A percentile compares a stretch with the other conserved stretches of the same genome.
Evolutionary conservation across 2,113 vertebrate species (phyloP).

Genomic region (Scartelaos histophorus): DNA sequence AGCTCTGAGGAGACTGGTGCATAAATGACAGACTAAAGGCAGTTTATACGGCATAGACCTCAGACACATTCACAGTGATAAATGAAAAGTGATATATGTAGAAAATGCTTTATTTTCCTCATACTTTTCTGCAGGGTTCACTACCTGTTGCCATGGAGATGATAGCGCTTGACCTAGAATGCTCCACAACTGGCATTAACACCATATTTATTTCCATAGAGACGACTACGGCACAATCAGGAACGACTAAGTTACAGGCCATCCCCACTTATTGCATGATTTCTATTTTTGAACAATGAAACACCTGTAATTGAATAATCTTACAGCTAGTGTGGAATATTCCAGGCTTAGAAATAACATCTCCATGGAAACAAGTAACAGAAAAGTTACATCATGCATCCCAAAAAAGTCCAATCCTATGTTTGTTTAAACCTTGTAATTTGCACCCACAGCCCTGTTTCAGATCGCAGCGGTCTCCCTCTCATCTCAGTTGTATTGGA

Average conservation of each 20-base stretch:
- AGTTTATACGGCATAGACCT: too few species aligned
- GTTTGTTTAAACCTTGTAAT: background rate
- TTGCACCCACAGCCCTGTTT: constrained; percentile 13
- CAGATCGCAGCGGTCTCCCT: background rate
- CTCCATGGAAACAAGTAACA: background rate
- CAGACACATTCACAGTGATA: background rate
- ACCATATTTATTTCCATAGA: background rate
- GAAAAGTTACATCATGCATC: background rate
- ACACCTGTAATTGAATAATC: too few species aligned
- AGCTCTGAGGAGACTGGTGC: background rate
- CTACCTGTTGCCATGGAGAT: background rate
- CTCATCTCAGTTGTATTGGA: constrained; percentile 9
- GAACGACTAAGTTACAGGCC: too few species aligned
- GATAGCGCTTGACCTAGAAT: background rate
- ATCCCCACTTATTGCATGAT: too few species aligned
- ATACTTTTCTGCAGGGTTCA: background rate
- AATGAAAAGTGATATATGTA: too few species aligned
- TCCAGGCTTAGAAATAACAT: background rate
- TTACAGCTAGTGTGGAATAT: too few species aligned
- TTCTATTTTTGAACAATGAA: too few species aligned
- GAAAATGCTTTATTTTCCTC: too few species aligned
- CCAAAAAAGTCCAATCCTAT: too few species aligned
- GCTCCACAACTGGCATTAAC: background rate
- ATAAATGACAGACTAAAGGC: background rate
- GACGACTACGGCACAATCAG: background rate